These are phyloP conservation scores for Nibea albiflora DNA, from an alignment of 2,113 vertebrate species.

Conservation along the genomic window DNA sequence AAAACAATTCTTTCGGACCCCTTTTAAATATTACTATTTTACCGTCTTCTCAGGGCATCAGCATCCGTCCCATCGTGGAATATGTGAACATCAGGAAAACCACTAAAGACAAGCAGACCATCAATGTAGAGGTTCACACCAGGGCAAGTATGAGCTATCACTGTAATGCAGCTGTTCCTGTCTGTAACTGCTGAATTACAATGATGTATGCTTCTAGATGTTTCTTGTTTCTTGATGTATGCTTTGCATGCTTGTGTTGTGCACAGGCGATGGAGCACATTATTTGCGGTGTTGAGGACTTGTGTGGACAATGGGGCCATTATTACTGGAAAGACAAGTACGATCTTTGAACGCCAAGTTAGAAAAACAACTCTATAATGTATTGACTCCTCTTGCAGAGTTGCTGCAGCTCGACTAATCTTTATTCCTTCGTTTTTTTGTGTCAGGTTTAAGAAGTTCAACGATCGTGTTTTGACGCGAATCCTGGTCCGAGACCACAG, in stretches of 20 bases:
- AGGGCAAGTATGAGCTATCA: constrained; percentile 80
- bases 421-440: constrained; percentile 24
- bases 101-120: constrained; percentile 89
- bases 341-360: constrained; percentile 8
- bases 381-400: neutral
- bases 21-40: neutral
- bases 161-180: no score
- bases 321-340: constrained; percentile 98
- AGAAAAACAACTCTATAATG: no score
- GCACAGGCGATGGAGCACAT: constrained; percentile 92
- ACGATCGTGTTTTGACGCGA: constrained; percentile 89
- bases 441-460: constrained; percentile 93
- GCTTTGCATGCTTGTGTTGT: neutral
- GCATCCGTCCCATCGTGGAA: constrained; percentile 91
- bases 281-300: constrained; percentile 91
- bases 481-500: constrained; percentile 88
- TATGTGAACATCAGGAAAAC: constrained; percentile 92
- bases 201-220: no score
- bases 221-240: neutral
- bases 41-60: constrained; percentile 87
- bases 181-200: neutral
- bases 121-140: constrained; percentile 92
- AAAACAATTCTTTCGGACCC: neutral
- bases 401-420: neutral
- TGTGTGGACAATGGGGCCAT: constrained; percentile 97